Percentiles rank a stretch among this genome's conserved stretches.
These are phyloP conservation scores for Urocolius indicus DNA, from an alignment of 2,113 vertebrate genomes.

Conservation along the genomic window DNA sequence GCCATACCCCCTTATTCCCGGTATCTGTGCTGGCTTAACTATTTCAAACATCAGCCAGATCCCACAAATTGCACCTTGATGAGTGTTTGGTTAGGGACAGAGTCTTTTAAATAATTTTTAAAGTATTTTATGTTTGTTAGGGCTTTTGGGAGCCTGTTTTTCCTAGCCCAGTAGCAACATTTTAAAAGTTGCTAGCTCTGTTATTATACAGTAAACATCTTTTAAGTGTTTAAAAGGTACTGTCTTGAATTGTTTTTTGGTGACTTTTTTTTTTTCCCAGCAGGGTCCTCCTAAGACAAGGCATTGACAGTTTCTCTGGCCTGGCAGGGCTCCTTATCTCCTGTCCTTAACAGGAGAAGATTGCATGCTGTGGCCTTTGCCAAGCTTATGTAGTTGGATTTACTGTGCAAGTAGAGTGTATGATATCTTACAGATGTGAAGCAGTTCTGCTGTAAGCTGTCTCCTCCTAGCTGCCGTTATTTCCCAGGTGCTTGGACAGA, in stretches of 20 bases:
- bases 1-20: neutral
- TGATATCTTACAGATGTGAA: neutral
- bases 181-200: neutral
- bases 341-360: neutral
- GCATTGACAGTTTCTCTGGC: neutral
- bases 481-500: neutral
- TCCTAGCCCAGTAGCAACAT: neutral
- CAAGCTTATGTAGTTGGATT: neutral
- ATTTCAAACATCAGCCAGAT: neutral
- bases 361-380: neutral
- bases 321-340: neutral
- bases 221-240: neutral
- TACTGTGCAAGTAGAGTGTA: neutral
- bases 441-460: neutral
- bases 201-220: neutral
- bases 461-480: neutral
- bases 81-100: neutral
- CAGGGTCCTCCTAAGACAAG: neutral
- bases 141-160: neutral
- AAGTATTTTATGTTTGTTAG: neutral
- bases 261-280: neutral
- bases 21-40: neutral
- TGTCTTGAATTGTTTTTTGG: neutral
- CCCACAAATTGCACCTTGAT: neutral
- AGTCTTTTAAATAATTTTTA: neutral